Conservation (phyloP, 2,888 invertebrate genomes). For the Drosophila atroscutellata region DNA sequence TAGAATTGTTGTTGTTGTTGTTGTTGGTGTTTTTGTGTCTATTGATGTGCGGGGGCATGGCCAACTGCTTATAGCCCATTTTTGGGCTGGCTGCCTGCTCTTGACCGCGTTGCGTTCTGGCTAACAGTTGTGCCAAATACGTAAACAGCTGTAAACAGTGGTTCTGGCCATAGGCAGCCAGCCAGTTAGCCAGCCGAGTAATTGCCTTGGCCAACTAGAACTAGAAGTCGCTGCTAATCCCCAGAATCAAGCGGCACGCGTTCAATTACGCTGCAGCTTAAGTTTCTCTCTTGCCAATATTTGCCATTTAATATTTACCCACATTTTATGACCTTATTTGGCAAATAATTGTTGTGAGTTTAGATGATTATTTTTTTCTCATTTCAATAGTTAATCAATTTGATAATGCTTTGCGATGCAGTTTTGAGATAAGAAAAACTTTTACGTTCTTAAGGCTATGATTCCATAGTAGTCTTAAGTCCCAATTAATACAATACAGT, state of each 20-base stretch:
- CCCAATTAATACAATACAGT: neutral
- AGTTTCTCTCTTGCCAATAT: constrained; percentile 27
- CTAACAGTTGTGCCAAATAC: constrained; percentile 59
- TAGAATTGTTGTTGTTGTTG: constrained; percentile 4
- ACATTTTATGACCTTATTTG: constrained; percentile 48
- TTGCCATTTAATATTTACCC: constrained; percentile 52
- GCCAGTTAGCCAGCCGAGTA: constrained; percentile 1
- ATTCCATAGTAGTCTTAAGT: neutral
- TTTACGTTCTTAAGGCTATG: neutral
- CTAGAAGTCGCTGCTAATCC: constrained; percentile 30
- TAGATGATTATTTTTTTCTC: neutral
- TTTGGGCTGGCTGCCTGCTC: constrained; percentile 62
- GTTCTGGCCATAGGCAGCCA: constrained; percentile 30
- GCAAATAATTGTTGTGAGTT: constrained; percentile 26
- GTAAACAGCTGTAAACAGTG: constrained; percentile 29
- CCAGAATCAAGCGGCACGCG: constrained; percentile 1
- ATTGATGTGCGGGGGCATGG: constrained; percentile 53
- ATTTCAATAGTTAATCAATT: neutral
- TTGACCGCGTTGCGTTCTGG: constrained; percentile 60
- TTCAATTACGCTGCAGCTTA: constrained; percentile 11
- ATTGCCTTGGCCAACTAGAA: constrained; percentile 41
- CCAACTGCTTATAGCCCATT: constrained; percentile 73
- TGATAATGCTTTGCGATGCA: neutral
- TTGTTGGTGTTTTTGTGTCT: constrained; percentile 1
- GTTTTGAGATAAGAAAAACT: neutral